A percentile compares a stretch with the other conserved stretches of the same genome.
phyloP scores from a whole-genome alignment of 2,113 vertebrate genomes.

The Zapus hudsonius region DNA sequence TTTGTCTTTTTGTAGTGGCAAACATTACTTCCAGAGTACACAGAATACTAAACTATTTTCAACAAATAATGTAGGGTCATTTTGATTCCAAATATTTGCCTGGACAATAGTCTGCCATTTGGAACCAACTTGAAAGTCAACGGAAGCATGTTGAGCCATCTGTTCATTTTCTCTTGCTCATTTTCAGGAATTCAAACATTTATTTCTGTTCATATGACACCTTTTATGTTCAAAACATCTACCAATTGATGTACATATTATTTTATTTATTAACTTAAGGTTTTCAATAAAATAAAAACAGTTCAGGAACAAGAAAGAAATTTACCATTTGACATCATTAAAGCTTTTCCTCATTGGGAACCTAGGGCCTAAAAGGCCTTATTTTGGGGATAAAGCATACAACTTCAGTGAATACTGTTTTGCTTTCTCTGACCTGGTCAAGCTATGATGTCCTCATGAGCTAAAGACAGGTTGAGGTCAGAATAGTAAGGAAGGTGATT shows the following conservation, averaged over 20 bases:
- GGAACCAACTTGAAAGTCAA: conserved; percentile 52
- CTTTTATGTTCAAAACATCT: not conserved
- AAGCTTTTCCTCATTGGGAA: not conserved
- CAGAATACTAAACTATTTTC: conserved; percentile 84
- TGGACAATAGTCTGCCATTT: conserved; percentile 72
- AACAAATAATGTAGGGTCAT: conserved; percentile 83
- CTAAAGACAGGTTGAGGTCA: not conserved
- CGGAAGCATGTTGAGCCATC: conserved; percentile 49
- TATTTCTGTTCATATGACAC: not conserved
- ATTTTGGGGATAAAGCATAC: not conserved
- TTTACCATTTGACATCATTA: not conserved
- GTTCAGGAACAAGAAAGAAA: not conserved
- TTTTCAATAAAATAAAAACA: conserved; percentile 18
- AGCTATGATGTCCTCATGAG: not conserved
- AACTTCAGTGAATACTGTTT: not conserved
- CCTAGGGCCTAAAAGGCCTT: not conserved
- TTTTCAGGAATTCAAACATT: conserved; percentile 38
- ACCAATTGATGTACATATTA: not conserved
- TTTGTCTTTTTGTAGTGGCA: conserved; percentile 85
- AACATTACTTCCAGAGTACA: conserved; percentile 84
- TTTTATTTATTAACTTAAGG: not conserved
- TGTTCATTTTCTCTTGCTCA: conserved; percentile 26
- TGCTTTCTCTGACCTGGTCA: not conserved
- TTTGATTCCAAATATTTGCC: conserved; percentile 74
- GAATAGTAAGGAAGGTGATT: not conserved